A percentile compares a stretch with the other conserved stretches of the same genome.
phyloP scores from a whole-genome alignment of 2,888 invertebrate genomes.

The Drosophila nr. medialis region DNA sequence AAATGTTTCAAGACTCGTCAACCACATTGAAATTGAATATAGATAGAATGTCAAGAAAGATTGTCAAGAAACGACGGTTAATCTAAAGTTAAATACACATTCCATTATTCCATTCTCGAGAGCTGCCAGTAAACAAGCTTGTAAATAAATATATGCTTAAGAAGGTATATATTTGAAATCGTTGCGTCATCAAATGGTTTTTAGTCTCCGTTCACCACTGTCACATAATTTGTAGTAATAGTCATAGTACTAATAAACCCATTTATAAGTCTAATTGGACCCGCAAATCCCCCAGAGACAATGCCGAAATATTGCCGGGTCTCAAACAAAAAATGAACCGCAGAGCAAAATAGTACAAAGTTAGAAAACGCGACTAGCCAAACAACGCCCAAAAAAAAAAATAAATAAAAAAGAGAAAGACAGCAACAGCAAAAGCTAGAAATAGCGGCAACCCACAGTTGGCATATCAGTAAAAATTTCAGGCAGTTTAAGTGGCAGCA shows the following conservation, averaged over 20 bases:
- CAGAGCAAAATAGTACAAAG: neutral
- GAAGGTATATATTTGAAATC: neutral
- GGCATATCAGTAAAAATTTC: slow-evolving; percentile 23
- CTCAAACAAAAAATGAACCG: neutral
- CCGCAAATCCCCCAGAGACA: slow-evolving; percentile 6
- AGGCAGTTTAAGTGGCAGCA: slow-evolving; percentile 26
- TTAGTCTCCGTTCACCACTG: neutral
- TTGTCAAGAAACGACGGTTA: neutral
- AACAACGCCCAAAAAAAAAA: neutral
- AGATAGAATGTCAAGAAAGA: neutral
- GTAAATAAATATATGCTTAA: neutral
- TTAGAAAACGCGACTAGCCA: neutral
- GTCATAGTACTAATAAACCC: neutral
- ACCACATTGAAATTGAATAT: neutral
- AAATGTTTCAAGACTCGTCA: neutral
- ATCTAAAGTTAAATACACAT: neutral
- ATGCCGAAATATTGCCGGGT: neutral
- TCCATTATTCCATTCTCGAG: neutral
- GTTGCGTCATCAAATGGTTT: slow-evolving; percentile 2
- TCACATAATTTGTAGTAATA: neutral
- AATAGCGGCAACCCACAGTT: slow-evolving; percentile 27
- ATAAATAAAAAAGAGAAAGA: neutral
- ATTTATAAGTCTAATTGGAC: slow-evolving; percentile 2
- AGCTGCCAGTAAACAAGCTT: neutral
- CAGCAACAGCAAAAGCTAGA: neutral